Base-by-base conservation (phyloP, 1,140 invertebrate genomes). In the Zophobas atratus region DNA sequence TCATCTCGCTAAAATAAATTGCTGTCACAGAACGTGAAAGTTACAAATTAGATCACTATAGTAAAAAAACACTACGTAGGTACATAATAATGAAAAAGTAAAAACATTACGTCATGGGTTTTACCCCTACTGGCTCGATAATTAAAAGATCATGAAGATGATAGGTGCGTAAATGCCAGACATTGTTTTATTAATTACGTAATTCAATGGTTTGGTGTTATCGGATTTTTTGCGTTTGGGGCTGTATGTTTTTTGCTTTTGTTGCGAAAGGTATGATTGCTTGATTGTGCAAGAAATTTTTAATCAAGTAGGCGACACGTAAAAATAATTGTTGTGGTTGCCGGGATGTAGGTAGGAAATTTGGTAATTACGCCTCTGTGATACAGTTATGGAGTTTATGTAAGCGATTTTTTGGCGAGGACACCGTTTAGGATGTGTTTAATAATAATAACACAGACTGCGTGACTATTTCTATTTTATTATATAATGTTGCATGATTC, bases 271-370 rank as follows among this genome's bases (percentile, higher is more conserved):
- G 3, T 8, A 38, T 32, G 35, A n/a, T 2, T 0, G 4, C 35
- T 39, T 1, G 3, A 38, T 32, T 60, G 36, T 36, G 56, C 20
- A 60, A 60, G 34, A 60, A 60, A 39, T 46, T 46, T 8, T 8
- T 46, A 46, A 60, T 60, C 34, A 60, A 60, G 35, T 34, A 6
- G 56, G 5, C n/a, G 8, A 20, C 56, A 60, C 35, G 56, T 60
- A 60, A 60, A 60, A 60, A 60, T 60, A 60, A 60, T 60, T 60
- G 20, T 60, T 60, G 56, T 38, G 56, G 56, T 60, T 8, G 56
- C 55, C 20, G 20, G 34, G 20, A 33, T 38, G 56, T 4, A 35
- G 38, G 56, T 60, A 8, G 56, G 8, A 60, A 34, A 60, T 60
- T 60, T 35, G 33, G 56, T 39, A 39, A 60, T 60, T 60, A 36